Conservation (phyloP, 30 jellyfish, hydroid and myxozoan species). For the Turritopsis rubra region DNA sequence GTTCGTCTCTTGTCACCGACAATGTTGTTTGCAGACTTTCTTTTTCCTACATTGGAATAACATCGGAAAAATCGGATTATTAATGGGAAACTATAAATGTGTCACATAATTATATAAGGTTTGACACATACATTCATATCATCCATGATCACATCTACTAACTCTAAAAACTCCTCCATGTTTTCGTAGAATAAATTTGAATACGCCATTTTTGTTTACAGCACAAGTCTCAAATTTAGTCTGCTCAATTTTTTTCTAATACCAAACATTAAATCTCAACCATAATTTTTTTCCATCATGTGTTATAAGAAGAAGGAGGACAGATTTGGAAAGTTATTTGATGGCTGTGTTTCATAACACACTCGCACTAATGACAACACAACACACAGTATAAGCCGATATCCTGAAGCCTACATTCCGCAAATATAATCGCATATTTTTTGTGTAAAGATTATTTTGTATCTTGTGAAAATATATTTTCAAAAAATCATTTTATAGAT, state of each 20-base stretch:
- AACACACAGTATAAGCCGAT: background rate
- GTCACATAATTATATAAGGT: background rate
- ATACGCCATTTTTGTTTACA: background rate
- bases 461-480: background rate
- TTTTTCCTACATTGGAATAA: conserved; percentile 42
- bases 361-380: background rate
- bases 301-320: background rate
- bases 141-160: conserved; percentile 16
- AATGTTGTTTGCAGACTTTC: conserved; percentile 74
- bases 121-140: background rate
- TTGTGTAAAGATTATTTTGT: background rate
- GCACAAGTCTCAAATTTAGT: background rate
- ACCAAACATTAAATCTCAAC: background rate
- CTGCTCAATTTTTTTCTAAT: background rate
- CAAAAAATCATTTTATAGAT: background rate
- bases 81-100: background rate
- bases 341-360: background rate
- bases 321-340: background rate
- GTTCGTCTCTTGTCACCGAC: conserved; percentile 67
- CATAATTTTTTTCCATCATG: background rate
- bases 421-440: background rate
- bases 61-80: background rate
- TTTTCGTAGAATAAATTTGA: background rate
- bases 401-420: background rate
- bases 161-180: conserved; percentile 5